Conservation (phyloP, 2,888 invertebrate genomes). For the Aspidiotus destructor region DNA sequence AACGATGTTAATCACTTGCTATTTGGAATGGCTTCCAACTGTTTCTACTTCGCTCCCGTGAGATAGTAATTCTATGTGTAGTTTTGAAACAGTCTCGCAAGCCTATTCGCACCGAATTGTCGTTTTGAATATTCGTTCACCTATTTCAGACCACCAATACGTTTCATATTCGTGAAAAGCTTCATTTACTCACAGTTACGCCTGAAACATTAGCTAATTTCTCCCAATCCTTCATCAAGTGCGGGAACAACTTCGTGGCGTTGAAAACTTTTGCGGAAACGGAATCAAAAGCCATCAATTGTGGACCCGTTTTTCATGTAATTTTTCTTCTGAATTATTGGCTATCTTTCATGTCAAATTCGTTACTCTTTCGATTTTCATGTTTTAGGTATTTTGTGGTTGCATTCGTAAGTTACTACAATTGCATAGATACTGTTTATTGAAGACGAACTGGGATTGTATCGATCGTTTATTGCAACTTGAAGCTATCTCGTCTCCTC, state of each 20-base stretch:
- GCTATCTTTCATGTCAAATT: background rate
- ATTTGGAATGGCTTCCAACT: constrained; percentile 19
- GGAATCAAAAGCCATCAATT: constrained; percentile 5
- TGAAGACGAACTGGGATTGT: constrained; percentile 14
- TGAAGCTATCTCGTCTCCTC: constrained; percentile 1
- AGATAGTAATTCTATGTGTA: background rate
- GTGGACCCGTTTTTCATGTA: background rate
- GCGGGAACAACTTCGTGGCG: constrained; percentile 9
- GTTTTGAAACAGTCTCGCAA: background rate
- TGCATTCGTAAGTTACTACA: constrained; percentile 14
- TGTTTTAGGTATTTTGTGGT: constrained; percentile 15
- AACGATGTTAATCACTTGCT: constrained; percentile 17
- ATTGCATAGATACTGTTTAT: constrained; percentile 12
- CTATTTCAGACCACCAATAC: constrained; percentile 6
- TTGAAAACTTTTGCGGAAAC: constrained; percentile 19
- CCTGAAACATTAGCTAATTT: constrained; percentile 20
- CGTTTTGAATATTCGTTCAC: background rate
- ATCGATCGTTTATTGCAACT: constrained; percentile 10
- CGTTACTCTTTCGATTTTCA: no score
- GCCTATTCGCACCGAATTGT: background rate
- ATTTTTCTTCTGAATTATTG: background rate
- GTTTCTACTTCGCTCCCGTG: constrained; percentile 20
- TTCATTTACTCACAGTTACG: constrained; percentile 18
- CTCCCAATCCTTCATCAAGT: constrained; percentile 3
- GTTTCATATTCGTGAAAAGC: constrained; percentile 20